Evolutionary conservation across 2,113 vertebrate genomes (phyloP).

Genomic region (Petaurus breviceps): DNA sequence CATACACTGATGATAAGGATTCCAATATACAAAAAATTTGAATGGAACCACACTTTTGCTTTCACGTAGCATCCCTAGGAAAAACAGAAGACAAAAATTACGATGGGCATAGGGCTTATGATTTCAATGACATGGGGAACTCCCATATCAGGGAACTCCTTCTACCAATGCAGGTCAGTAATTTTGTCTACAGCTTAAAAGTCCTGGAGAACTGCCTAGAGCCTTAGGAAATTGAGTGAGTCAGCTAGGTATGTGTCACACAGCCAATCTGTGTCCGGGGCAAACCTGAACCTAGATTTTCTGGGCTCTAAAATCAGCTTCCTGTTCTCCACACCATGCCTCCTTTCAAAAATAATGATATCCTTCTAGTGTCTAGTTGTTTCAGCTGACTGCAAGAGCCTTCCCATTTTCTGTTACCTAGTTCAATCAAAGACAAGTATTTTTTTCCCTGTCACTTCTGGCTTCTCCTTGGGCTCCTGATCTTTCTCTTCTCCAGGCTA

Average conservation of each 20-base stretch:
- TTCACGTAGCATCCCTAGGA: conserved; percentile 73
- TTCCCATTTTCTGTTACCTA: conserved; percentile 31
- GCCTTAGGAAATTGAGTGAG: background rate
- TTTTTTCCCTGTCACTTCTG: background rate
- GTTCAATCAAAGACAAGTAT: conserved; percentile 23
- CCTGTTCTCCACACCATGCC: background rate
- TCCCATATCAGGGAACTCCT: background rate
- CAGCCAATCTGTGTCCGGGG: background rate
- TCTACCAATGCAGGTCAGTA: background rate
- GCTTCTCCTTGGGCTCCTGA: background rate
- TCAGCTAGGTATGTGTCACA: background rate
- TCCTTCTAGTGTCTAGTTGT: background rate
- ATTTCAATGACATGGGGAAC: background rate
- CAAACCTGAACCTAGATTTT: background rate
- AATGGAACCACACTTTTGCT: conserved; percentile 72
- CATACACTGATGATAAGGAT: conserved; percentile 79
- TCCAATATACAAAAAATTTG: conserved; percentile 80
- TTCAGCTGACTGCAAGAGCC: background rate
- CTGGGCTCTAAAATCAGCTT: background rate
- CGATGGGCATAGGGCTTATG: background rate
- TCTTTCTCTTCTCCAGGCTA: background rate
- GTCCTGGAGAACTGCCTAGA: background rate
- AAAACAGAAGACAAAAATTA: conserved; percentile 43
- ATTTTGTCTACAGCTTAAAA: background rate
- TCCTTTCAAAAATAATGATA: background rate